A percentile compares a stretch with the other conserved stretches of the same genome.
phyloP scores from a whole-genome alignment of 2,113 vertebrate species.

The Ammospiza caudacuta region DNA sequence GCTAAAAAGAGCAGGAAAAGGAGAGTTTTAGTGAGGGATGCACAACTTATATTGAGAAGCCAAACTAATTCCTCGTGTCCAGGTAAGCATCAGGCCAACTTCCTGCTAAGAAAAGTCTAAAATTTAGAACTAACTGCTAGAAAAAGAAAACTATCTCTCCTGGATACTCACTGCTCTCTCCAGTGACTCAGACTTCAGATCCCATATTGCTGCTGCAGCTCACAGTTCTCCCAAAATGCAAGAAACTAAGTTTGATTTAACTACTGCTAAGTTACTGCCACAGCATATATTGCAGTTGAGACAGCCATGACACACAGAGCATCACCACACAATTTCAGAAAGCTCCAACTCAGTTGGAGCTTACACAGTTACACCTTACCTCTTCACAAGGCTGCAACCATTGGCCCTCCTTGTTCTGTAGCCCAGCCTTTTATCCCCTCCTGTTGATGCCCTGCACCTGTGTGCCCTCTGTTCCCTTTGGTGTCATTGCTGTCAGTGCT shows the following conservation, averaged over 20 bases:
- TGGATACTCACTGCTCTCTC: background rate
- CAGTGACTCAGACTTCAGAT: background rate
- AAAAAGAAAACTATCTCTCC: background rate
- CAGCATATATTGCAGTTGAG: background rate
- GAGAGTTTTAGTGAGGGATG: background rate
- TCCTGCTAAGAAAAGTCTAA: background rate
- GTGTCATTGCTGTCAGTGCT: background rate
- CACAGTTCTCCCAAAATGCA: background rate
- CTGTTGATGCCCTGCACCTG: background rate
- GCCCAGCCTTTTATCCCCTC: background rate
- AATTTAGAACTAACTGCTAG: background rate
- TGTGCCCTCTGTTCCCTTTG: background rate
- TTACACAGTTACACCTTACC: background rate
- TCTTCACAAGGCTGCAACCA: background rate
- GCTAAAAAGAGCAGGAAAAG: background rate
- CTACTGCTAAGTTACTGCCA: background rate
- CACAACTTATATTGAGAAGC: background rate
- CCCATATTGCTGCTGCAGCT: background rate
- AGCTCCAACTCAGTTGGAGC: background rate
- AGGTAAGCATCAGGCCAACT: background rate
- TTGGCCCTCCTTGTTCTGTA: background rate
- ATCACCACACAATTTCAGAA: background rate
- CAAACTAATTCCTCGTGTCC: background rate
- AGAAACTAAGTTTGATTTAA: background rate
- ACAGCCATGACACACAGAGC: rapidly evolving